These are phyloP conservation scores for Sebastes iracundus DNA, from an alignment of 2,797 vertebrate species.

Conservation along the genomic window DNA sequence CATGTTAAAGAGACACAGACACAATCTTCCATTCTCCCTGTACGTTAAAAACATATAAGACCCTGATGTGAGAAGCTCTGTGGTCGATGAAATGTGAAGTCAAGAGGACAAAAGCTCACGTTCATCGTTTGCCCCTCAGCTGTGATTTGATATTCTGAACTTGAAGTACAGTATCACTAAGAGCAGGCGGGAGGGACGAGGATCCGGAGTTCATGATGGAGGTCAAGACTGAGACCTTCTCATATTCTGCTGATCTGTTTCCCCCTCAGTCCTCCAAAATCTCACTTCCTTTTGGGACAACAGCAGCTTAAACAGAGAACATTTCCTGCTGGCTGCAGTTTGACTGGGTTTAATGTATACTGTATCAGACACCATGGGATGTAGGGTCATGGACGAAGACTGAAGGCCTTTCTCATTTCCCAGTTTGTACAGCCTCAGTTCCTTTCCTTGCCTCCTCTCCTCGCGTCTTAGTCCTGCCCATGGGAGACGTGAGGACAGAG, in stretches of 20 bases:
- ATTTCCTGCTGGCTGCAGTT: not conserved
- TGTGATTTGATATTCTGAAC: not conserved
- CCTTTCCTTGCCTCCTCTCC: not conserved
- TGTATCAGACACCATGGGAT: not conserved
- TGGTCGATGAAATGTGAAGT: not conserved
- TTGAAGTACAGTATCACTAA: not conserved
- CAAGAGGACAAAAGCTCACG: not conserved
- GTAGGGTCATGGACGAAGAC: not conserved
- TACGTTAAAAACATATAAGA: not conserved
- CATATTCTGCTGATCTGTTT: not conserved
- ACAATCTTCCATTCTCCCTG: not conserved
- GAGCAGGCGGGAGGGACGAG: not conserved
- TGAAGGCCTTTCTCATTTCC: not conserved
- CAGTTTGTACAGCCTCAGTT: not conserved
- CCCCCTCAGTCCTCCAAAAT: not conserved
- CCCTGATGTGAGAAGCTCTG: rapidly evolving
- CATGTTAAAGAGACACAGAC: not conserved
- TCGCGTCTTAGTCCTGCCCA: not conserved
- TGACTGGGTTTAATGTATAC: not conserved
- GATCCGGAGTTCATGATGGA: not conserved
- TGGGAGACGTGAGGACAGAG: not conserved
- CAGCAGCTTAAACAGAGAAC: not conserved
- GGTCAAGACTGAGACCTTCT: not conserved
- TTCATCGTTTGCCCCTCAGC: not conserved
- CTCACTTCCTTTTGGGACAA: not conserved